Evolutionary conservation across 2,797 vertebrate genomes (phyloP).

Genomic region (Enoplosus armatus): DNA sequence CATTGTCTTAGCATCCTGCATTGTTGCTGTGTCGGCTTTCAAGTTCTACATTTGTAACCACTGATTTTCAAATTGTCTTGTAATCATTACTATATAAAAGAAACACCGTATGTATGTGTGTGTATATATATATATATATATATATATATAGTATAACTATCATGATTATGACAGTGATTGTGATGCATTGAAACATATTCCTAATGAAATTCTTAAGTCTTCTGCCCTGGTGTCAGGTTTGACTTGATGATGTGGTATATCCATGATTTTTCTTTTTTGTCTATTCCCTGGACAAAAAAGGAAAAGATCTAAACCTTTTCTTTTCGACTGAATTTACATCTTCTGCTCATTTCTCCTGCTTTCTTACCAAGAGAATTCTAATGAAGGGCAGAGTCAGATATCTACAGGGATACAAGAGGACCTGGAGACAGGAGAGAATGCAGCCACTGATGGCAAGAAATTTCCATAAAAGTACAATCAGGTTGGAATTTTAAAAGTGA

Average conservation of each 20-base stretch:
- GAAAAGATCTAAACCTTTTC: conserved; percentile 95
- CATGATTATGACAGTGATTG: conserved; percentile 49
- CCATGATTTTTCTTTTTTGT: conserved; percentile 65
- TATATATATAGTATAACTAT: neutral
- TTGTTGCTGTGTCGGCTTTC: neutral
- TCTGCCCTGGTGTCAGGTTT: conserved; percentile 81
- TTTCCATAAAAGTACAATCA: conserved; percentile 99
- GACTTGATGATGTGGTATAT: conserved; percentile 73
- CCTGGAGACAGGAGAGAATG: conserved; percentile 96
- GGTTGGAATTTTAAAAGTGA: conserved; percentile 99
- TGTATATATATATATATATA: neutral
- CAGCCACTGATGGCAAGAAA: conserved; percentile 96
- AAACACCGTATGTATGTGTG: no score
- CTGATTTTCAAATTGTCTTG: neutral
- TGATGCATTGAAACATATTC: conserved; percentile 56
- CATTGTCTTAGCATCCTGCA: neutral
- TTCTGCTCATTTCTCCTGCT: conserved; percentile 94
- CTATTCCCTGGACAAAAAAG: conserved; percentile 83
- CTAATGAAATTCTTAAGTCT: conserved; percentile 73
- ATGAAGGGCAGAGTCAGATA: conserved; percentile 95
- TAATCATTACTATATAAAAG: neutral
- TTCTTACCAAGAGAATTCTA: conserved; percentile 98
- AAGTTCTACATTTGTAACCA: neutral
- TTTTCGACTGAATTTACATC: conserved; percentile 96
- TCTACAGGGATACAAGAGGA: conserved; percentile 95